These are phyloP conservation scores for Notolabrus celidotus DNA, from an alignment of 2,797 vertebrate species.

Conservation along the genomic window DNA sequence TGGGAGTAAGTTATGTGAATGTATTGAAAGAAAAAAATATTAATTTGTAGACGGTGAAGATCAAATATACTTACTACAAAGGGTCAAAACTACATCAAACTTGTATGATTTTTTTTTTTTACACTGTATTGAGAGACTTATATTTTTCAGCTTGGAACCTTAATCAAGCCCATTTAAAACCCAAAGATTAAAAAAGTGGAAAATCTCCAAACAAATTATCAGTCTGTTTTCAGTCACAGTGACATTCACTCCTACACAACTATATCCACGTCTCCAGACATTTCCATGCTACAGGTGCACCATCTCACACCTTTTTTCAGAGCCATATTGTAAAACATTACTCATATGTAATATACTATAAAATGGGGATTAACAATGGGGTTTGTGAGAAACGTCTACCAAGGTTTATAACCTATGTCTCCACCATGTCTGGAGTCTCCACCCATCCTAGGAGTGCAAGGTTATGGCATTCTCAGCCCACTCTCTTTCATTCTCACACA, in stretches of 20 bases:
- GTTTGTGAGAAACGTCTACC: conserved; percentile 56
- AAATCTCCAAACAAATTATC: no score
- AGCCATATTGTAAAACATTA: conserved; percentile 48
- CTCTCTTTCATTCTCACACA: conserved; percentile 59
- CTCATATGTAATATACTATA: conserved; percentile 45
- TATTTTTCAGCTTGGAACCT: background rate
- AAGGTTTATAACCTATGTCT: conserved; percentile 78
- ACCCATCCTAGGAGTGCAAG: conserved; percentile 73
- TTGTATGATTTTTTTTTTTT: no score
- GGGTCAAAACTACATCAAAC: background rate
- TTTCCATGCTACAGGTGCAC: background rate
- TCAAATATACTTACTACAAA: background rate
- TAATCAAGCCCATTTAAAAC: conserved; percentile 1
- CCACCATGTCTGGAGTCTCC: conserved; percentile 79
- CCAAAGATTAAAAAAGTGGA: background rate
- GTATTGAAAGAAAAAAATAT: no score
- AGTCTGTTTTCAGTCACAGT: no score
- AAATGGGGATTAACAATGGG: conserved; percentile 43
- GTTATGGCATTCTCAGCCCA: conserved; percentile 71
- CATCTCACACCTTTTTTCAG: background rate
- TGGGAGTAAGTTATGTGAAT: no score
- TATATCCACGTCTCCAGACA: background rate
- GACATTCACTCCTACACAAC: background rate
- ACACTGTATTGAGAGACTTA: no score
- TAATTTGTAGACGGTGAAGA: no score